These are phyloP conservation scores for Ochotona princeps DNA, from an alignment of 2,113 vertebrate species.

Conservation along the genomic window DNA sequence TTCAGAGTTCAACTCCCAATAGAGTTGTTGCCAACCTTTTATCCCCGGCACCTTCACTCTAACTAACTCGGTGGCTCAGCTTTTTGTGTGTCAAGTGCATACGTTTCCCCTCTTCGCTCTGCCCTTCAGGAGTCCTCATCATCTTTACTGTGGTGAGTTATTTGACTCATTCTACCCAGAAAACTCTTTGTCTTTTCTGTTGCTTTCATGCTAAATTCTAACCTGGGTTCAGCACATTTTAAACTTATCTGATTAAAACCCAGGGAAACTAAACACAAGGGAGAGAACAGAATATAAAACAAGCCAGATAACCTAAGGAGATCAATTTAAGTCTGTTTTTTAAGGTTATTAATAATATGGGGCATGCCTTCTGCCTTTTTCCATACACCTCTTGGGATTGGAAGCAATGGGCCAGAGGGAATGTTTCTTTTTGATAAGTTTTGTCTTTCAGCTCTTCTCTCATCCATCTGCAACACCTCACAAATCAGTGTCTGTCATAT, in stretches of 20 bases:
- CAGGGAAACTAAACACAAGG: conserved; percentile 55
- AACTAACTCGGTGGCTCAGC: conserved; percentile 53
- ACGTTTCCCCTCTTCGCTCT: neutral
- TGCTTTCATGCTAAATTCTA: conserved; percentile 59
- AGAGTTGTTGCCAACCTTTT: conserved; percentile 59
- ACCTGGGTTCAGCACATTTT: conserved; percentile 61
- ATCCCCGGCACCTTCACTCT: conserved; percentile 28
- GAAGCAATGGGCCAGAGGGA: neutral
- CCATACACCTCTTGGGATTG: conserved; percentile 57
- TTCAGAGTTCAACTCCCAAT: conserved; percentile 74
- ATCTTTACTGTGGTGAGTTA: conserved; percentile 26
- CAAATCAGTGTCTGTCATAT: neutral
- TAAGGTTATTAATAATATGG: conserved; percentile 63
- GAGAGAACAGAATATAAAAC: conserved; percentile 68
- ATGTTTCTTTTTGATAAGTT: conserved; percentile 62
- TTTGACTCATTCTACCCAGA: conserved; percentile 40
- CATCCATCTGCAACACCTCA: neutral
- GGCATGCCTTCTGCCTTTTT: conserved; percentile 7
- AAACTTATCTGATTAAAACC: conserved; percentile 70
- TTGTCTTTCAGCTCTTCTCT: conserved; percentile 3
- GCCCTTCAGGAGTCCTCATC: conserved; percentile 61
- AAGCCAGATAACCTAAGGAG: conserved; percentile 68
- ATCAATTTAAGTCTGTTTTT: conserved; percentile 67
- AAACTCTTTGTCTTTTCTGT: conserved; percentile 20
- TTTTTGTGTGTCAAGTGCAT: conserved; percentile 42